Percentiles rank a stretch among this genome's conserved stretches.
Evolutionary conservation across 2,113 vertebrate species (phyloP).

Genomic region (Cyanistes caeruleus): DNA sequence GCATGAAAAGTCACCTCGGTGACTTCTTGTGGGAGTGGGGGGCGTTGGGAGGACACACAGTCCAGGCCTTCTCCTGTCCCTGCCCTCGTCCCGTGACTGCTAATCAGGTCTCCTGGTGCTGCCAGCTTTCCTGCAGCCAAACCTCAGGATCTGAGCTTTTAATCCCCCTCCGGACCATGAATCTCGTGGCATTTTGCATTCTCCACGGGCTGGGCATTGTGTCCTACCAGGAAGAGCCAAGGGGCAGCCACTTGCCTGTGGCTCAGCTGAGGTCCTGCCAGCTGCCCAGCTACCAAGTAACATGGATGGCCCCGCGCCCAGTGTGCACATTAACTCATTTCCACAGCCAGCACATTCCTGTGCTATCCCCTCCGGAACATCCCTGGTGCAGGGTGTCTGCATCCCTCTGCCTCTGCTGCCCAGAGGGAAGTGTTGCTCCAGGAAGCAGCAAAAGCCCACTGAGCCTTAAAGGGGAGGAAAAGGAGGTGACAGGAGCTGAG

Average conservation of each 20-base stretch:
- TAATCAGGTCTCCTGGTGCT: neutral
- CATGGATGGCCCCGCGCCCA: fast-evolving
- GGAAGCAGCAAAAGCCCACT: neutral
- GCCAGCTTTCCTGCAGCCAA: neutral
- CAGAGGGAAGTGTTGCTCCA: neutral
- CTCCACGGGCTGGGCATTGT: neutral
- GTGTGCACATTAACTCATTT: neutral
- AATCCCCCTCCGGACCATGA: neutral
- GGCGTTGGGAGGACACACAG: neutral
- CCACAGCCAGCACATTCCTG: fast-evolving
- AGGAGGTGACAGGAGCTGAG: neutral
- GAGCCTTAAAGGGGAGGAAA: neutral
- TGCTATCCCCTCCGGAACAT: fast-evolving
- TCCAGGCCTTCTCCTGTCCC: neutral
- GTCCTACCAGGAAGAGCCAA: fast-evolving
- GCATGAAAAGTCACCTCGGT: fast-evolving
- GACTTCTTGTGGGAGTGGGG: neutral
- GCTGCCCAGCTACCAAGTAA: neutral
- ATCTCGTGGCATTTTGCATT: neutral
- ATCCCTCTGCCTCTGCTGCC: neutral
- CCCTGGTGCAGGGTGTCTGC: fast-evolving
- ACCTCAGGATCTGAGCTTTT: neutral
- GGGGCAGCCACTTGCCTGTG: fast-evolving
- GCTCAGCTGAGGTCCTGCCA: neutral
- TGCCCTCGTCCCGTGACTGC: neutral